Conservation (phyloP, 2,113 vertebrate genomes). For the Macrotus californicus region DNA sequence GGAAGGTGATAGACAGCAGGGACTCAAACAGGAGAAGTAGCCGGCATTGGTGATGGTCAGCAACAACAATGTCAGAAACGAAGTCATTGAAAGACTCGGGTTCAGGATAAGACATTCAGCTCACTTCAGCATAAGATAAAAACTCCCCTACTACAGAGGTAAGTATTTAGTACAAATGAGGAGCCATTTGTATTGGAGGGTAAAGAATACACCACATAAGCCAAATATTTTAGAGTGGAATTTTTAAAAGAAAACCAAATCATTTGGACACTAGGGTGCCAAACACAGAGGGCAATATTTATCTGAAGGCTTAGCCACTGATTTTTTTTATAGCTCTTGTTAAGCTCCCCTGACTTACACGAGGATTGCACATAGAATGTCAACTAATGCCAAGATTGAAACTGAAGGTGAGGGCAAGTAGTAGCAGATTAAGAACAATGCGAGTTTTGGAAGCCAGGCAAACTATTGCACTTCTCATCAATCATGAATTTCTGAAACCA, state of each 20-base stretch:
- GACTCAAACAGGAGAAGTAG: not conserved
- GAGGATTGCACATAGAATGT: not conserved
- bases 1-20: slow-evolving; percentile 14
- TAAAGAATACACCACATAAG: not conserved
- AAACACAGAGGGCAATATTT: not conserved
- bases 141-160: not conserved
- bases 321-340: not conserved
- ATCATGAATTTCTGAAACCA: not conserved
- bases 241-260: not conserved
- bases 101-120: not conserved
- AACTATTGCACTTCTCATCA: not conserved
- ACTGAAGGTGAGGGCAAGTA: not conserved
- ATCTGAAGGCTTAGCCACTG: not conserved
- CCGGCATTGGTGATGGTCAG: not conserved
- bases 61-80: not conserved
- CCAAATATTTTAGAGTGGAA: not conserved
- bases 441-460: not conserved
- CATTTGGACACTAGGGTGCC: not conserved
- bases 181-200: not conserved
- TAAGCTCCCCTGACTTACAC: not conserved
- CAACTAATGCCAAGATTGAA: not conserved
- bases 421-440: not conserved
- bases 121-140: not conserved
- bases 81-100: not conserved
- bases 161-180: not conserved